These are phyloP conservation scores for Sphyrna mokarran DNA, from an alignment of 2,113 vertebrate genomes.

Conservation along the genomic window DNA sequence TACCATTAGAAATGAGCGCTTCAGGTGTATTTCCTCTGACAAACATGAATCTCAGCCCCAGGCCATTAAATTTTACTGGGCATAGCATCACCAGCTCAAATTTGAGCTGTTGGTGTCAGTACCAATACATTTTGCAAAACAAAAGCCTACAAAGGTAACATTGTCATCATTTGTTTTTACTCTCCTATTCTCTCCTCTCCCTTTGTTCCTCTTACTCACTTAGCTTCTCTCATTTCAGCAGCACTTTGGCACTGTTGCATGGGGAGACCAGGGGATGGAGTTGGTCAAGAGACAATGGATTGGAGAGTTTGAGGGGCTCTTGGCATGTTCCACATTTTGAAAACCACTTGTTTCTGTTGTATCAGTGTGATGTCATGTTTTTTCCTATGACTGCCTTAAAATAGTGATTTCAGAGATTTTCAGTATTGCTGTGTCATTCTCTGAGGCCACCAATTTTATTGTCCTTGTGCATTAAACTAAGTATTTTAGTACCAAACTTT, in stretches of 20 bases:
- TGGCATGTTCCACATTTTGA: constrained; percentile 2
- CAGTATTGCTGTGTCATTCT: not conserved
- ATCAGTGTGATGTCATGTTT: not conserved
- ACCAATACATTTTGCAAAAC: not conserved
- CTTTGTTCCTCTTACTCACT: constrained; percentile 32
- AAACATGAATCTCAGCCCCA: not conserved
- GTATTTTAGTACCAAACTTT: not conserved
- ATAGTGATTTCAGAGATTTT: not conserved
- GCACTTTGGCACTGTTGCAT: not conserved
- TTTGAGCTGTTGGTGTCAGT: not conserved
- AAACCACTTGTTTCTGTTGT: not conserved
- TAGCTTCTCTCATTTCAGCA: not conserved
- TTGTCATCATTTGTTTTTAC: not conserved
- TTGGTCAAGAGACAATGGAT: not conserved
- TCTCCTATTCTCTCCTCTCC: constrained; percentile 23
- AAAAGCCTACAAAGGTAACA: not conserved
- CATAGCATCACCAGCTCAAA: not conserved
- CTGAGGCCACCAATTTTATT: not conserved
- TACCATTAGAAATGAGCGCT: not conserved
- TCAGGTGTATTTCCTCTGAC: not conserved
- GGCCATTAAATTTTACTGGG: not conserved
- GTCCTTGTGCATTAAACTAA: not conserved
- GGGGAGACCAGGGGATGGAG: constrained; percentile 2
- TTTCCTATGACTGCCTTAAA: not conserved
- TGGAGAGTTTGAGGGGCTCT: not conserved